Conservation (phyloP, 2,797 vertebrate genomes). For the Pachyuromys duprasi region DNA sequence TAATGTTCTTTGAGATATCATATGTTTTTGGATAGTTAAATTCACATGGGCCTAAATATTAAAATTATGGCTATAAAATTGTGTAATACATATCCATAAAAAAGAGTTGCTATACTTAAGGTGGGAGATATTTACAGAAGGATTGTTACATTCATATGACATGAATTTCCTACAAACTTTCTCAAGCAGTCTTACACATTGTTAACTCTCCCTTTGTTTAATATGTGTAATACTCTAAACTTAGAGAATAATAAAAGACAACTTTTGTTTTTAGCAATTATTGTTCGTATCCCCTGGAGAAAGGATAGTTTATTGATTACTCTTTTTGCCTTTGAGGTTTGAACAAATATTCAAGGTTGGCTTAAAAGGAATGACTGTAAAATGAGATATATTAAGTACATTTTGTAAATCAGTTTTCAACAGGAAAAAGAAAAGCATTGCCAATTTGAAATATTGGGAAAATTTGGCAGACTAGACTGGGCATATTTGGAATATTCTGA, state of each 20-base stretch:
- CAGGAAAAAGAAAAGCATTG: constrained; percentile 26
- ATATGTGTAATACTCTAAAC: constrained; percentile 24
- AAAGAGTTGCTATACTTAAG: background rate
- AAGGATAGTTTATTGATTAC: constrained; percentile 44
- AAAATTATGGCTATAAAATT: background rate
- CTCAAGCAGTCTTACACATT: background rate
- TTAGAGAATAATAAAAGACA: constrained; percentile 1
- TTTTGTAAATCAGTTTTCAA: constrained; percentile 52
- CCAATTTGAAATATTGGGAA: constrained; percentile 40
- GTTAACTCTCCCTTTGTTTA: background rate
- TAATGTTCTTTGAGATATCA: background rate
- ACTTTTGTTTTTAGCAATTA: constrained; percentile 10
- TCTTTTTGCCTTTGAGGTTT: constrained; percentile 15
- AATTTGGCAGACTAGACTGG: constrained; percentile 16
- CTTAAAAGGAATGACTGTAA: constrained; percentile 43
- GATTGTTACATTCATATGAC: background rate
- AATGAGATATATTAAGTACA: constrained; percentile 25
- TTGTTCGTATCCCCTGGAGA: background rate
- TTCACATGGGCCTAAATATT: background rate
- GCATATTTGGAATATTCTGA: constrained; percentile 12
- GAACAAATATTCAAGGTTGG: constrained; percentile 45
- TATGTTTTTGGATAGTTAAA: constrained; percentile 36
- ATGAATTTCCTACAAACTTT: constrained; percentile 7
- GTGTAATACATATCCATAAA: background rate
- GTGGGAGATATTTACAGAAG: background rate